Evolutionary conservation across 2,113 vertebrate species (phyloP).

Genomic region (Larimichthys polyactis): DNA sequence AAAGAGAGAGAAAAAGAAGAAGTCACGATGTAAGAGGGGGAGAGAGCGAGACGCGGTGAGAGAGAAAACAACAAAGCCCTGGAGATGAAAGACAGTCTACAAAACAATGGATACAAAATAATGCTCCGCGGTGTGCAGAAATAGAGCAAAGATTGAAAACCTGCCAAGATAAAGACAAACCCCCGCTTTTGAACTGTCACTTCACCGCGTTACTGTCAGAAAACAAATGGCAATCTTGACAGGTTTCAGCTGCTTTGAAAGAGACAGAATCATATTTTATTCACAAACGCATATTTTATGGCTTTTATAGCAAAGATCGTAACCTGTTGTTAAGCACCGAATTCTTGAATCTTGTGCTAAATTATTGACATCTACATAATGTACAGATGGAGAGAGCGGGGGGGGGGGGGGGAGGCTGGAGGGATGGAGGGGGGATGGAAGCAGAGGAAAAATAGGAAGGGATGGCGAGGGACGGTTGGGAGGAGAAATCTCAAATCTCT

Average conservation of each 20-base stretch:
- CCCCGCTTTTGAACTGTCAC: conserved; percentile 81
- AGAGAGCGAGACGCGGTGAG: conserved; percentile 40
- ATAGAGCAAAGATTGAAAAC: conserved; percentile 85
- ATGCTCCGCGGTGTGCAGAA: conserved; percentile 77
- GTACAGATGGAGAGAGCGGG: conserved; percentile 44
- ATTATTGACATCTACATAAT: conserved; percentile 82
- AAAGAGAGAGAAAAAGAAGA: neutral
- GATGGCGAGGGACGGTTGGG: neutral
- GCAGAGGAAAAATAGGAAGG: conserved; percentile 1
- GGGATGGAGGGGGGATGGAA: neutral
- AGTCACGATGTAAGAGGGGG: conserved; percentile 59
- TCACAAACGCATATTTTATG: conserved; percentile 79
- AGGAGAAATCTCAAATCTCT: neutral
- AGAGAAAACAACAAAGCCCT: conserved; percentile 80
- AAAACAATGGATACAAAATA: conserved; percentile 80
- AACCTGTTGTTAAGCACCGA: conserved; percentile 80
- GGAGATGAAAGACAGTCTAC: conserved; percentile 80
- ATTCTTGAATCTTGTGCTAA: conserved; percentile 67
- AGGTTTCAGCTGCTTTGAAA: conserved; percentile 77
- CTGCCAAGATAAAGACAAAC: conserved; percentile 84
- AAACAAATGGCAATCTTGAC: conserved; percentile 80
- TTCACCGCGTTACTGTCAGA: conserved; percentile 75
- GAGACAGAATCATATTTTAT: conserved; percentile 79
- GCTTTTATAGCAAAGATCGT: conserved; percentile 76
- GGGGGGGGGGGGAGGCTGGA: neutral